Percentiles rank a stretch among this genome's conserved stretches.
These are phyloP conservation scores for Thomomys bottae DNA, from an alignment of 2,113 vertebrate species.

Conservation along the genomic window DNA sequence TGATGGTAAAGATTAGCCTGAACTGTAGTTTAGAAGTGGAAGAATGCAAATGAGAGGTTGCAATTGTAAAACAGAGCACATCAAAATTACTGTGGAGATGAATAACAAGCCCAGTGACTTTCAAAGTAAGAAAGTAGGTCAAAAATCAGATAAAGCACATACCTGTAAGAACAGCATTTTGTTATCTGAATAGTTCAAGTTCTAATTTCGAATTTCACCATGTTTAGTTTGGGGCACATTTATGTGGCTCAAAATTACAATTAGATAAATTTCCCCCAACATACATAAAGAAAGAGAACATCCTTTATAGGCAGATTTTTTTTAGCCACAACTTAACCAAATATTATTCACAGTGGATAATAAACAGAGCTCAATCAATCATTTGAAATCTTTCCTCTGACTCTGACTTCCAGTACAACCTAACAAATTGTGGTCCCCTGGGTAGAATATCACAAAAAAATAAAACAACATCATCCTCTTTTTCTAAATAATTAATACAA, in stretches of 20 bases:
- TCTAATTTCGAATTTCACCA: background rate
- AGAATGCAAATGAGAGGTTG: slow-evolving; percentile 18
- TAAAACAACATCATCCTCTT: background rate
- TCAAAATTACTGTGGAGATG: slow-evolving; percentile 22
- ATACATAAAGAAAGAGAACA: background rate
- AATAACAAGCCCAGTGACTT: slow-evolving; percentile 47
- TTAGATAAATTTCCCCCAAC: background rate
- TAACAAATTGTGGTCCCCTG: background rate
- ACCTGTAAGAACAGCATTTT: background rate
- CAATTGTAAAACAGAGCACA: slow-evolving; percentile 18
- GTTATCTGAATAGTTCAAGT: background rate
- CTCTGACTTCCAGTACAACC: background rate
- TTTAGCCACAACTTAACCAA: background rate
- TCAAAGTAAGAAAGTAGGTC: slow-evolving; percentile 48
- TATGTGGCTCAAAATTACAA: background rate
- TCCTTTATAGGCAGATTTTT: background rate
- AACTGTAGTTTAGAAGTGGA: background rate
- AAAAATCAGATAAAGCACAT: background rate
- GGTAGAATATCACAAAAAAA: background rate
- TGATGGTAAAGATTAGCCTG: slow-evolving; percentile 27
- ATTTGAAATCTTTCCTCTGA: background rate
- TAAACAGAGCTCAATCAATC: slow-evolving; percentile 17
- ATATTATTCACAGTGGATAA: slow-evolving; percentile 8
- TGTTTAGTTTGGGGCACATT: background rate
- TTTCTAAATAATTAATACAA: background rate